Percentiles rank a stretch among this genome's conserved stretches.
phyloP scores from a whole-genome alignment of 2,797 vertebrate species.

The Garrulus glandarius region DNA sequence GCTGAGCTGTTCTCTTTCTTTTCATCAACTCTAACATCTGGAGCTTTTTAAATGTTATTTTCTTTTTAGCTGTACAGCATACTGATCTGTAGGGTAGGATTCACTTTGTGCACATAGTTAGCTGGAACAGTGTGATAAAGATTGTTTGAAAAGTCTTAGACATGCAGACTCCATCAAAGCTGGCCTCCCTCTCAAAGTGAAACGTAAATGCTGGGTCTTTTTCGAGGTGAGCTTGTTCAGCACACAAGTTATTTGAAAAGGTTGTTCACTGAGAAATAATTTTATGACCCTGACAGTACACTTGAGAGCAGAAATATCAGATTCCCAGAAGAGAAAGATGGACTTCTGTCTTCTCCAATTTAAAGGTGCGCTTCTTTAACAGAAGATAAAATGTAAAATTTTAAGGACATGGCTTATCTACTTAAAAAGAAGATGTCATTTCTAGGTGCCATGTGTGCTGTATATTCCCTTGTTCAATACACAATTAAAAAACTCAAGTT shows the following conservation, averaged over 20 bases:
- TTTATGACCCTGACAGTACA: neutral
- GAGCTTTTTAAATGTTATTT: slow-evolving; percentile 29
- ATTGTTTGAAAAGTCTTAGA: neutral
- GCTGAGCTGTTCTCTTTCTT: neutral
- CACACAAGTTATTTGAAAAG: neutral
- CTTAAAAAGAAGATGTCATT: neutral
- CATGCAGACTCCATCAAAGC: neutral
- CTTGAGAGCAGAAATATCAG: neutral
- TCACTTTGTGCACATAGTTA: neutral
- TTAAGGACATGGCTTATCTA: neutral
- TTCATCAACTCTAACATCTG: slow-evolving; percentile 34
- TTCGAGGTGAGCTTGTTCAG: neutral
- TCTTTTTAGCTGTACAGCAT: neutral
- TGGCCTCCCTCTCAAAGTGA: neutral
- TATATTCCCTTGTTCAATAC: neutral
- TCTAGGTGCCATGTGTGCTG: neutral
- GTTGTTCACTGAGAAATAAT: neutral
- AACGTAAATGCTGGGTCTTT: neutral
- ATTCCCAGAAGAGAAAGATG: neutral
- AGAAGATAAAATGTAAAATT: neutral
- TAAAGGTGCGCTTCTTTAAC: neutral
- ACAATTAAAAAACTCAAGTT: neutral
- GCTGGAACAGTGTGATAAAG: neutral
- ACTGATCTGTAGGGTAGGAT: neutral
- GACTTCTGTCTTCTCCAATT: neutral